Evolutionary conservation across 2,113 vertebrate species (phyloP), one percentile per base, ranked within the genome.

Genomic region (Sinosuthora webbiana): DNA sequence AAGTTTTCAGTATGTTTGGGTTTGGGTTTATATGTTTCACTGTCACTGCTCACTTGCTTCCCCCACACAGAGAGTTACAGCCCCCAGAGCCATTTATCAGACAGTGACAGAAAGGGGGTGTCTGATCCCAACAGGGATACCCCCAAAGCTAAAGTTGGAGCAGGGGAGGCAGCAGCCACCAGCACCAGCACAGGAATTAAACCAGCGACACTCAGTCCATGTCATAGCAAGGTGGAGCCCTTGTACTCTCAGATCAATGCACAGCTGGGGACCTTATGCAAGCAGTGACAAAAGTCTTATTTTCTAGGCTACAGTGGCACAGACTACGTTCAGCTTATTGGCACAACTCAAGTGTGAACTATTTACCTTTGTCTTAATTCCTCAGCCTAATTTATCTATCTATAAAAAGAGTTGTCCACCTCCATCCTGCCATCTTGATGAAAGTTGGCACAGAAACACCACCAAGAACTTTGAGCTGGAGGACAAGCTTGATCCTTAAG

Each of bases 181-280:
- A 1, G 11, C 19, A 15, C 5, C 8, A 27, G 8, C 2, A 3
- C 21, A 52, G 18, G 35, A 1, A 4, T 52, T 68, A 81, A 92
- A 55, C 22, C 18, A 84, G 22, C 0, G 1, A 33, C 7, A 44
- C 5, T 3, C 24, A 68, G 24, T 21, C 17, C 24, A 11, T 11
- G 5, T 25, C 30, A 31, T 5, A 19, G 27, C 0, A 0, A 45
- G 18, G 27, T 22, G 14, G 8, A 76, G 13, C 7, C 33, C 13
- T 56, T 53, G 10, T 18, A 5, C 28, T 59, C 18, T 12, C 7
- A 2, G 9, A 19, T 18, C 25, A 39, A 7, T 2, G 6, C 30
- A 30, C 6, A 25, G 23, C 6, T 13, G 12, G 21, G 7, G 6
- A 9, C 21, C 16, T 33, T 45, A 16, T 8, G 42, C 8, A 73